Evolutionary conservation across 2,797 vertebrate genomes (phyloP).

Genomic region (Rhinophrynus dorsalis): DNA sequence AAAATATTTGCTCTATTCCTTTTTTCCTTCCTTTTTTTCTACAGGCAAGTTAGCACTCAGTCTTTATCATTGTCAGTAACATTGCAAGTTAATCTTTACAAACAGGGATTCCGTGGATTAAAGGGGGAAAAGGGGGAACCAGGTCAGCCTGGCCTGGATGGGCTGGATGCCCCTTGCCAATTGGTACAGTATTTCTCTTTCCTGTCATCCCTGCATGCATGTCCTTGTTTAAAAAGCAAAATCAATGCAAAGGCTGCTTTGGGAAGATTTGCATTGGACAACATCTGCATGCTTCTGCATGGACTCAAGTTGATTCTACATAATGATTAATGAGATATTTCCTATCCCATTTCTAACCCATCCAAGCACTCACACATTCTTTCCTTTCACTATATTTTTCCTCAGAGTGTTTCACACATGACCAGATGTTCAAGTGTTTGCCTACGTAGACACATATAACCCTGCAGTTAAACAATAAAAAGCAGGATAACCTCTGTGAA

Average conservation of each 20-base stretch:
- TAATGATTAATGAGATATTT: conserved; percentile 13
- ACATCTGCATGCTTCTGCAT: conserved; percentile 66
- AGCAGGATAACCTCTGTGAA: conserved; percentile 12
- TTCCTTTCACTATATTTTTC: conserved; percentile 42
- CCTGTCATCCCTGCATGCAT: conserved; percentile 85
- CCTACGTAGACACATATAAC: conserved; percentile 29
- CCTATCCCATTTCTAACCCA: conserved; percentile 14
- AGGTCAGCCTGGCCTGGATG: conserved; percentile 99
- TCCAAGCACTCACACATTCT: conserved; percentile 14
- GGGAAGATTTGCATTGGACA: conserved; percentile 60
- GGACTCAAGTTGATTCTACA: conserved; percentile 57
- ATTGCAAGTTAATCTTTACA: conserved; percentile 96
- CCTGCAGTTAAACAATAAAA: conserved; percentile 25
- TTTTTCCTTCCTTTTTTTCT: conserved; percentile 51
- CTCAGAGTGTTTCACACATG: conserved; percentile 30
- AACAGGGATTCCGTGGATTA: conserved; percentile 99
- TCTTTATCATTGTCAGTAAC: conserved; percentile 87
- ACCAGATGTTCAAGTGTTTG: conserved; percentile 1
- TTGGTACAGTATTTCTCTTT: conserved; percentile 99
- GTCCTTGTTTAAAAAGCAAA: conserved; percentile 75
- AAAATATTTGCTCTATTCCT: conserved; percentile 70
- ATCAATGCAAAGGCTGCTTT: conserved; percentile 60
- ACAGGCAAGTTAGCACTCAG: conserved; percentile 58
- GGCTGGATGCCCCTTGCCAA: conserved; percentile 99
- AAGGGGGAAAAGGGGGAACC: conserved; percentile 99